Evolutionary conservation across 2,113 vertebrate genomes (phyloP), one percentile per base, ranked within the genome.

Genomic region (Clarias macrocephalus): DNA sequence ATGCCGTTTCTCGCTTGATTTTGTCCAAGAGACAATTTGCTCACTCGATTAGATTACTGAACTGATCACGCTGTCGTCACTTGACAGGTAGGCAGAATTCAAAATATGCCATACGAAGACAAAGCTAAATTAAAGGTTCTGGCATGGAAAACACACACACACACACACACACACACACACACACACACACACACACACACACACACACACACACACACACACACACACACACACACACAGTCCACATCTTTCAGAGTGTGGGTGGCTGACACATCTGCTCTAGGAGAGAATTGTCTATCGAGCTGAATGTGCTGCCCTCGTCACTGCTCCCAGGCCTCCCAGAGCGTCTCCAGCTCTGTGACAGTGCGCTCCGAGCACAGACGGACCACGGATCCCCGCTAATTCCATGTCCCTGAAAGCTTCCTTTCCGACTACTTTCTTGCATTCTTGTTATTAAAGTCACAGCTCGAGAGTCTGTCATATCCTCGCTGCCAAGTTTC

Each of bases 401-500:
- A 89, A 89, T 91, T 88, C 83, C 48, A 21, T 77, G 88, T 86
- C 87, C 68, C 72, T 85, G 80, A 82, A 83, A 88, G 83, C 83
- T 85, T 89, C 65, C 42, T 90, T 89, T 85, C 75, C 54, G 82
- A 87, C 60, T 68, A 87, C 89, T 93, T 89, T 85, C 93, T 75
- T 81, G 83, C 88, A 89, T 88, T 89, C 66, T 86, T 84, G 82
- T 88, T 88, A 83, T 89, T 89, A 87, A 92, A 94, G 92, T 93
- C 93, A 92, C 89, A 91, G 93, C 92, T 92, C 93, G 81, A 91
- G 92, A 95, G 93, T 93, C 92, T 90, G 92, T 88, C 88, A 68
- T 88, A 89, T 88, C 91, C 87, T 89, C 83, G 25, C 90, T 94
- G 94, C 94, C 94, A 95, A 95, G 92, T 94, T 93, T 92, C 89